Evolutionary conservation across 2,113 vertebrate genomes (phyloP), one percentile per base, ranked within the genome.

Genomic region (Platysternon megacephalum): DNA sequence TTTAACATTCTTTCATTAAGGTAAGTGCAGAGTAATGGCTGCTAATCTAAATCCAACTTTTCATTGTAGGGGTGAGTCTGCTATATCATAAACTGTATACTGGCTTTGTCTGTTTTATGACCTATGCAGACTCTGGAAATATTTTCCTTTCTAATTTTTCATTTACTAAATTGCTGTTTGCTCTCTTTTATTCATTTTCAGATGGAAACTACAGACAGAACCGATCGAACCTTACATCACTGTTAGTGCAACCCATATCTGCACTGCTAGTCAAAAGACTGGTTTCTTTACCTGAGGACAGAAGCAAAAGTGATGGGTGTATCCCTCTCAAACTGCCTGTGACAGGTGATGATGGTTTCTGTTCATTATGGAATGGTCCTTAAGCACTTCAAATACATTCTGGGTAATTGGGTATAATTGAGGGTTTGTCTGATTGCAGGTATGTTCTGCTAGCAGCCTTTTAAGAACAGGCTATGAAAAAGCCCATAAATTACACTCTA

Each of bases 221-320:
- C 68, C 97, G 65, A 16, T 61, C 65, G 55, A 98, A 98, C 96
- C 97, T 99, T 91, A 99, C 99, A 3, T 97, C 98, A 2, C 88
- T 99, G 49, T 89, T 99, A 87, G 99, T 99, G 8, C 99, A 99
- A 96, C 99, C 99, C 53, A 97, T 99, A 95, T 99, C 99, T 49
- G 97, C 98, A 13, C 91, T 95, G 58, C 98, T 99, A 8, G 99
- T 98, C 89, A 98, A 97, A 97, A 98, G 97, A 46, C 97, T 99
- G 3, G 29, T 98, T 81, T 98, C 98, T 48, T 96, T 96, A 0
- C 91, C 97, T 11, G 93, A 97, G 53, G 92, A 95, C 24, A 24
- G 79, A 79, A 51, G 65, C 48, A 96, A 88, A 84, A 97, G 86
- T 7, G 82, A 97, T 24, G 68, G 19, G 56, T 99, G 99, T 53